These are phyloP conservation scores for Acleris laterana DNA, from an alignment of 2,888 invertebrate genomes.

Conservation along the genomic window DNA sequence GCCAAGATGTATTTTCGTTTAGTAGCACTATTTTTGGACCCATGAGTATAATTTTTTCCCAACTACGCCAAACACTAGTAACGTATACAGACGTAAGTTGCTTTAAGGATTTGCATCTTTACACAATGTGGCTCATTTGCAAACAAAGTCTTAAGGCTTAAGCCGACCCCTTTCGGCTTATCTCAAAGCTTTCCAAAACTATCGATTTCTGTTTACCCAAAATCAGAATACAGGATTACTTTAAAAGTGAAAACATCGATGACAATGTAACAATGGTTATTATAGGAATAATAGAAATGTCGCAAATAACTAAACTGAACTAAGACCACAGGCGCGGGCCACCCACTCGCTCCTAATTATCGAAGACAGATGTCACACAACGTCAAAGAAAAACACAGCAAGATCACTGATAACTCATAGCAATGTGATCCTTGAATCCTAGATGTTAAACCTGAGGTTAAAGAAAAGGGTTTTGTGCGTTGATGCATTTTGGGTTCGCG, in stretches of 20 bases:
- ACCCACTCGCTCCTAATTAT: slow-evolving; percentile 74
- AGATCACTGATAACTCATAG: neutral
- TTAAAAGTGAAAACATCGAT: slow-evolving; percentile 78
- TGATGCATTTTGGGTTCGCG: slow-evolving; percentile 1
- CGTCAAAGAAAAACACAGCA: neutral
- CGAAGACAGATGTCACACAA: slow-evolving; percentile 70
- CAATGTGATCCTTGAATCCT: slow-evolving; percentile 2
- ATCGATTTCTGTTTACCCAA: slow-evolving; percentile 73
- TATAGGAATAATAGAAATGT: slow-evolving; percentile 64
- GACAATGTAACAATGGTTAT: slow-evolving; percentile 69
- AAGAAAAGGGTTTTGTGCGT: neutral
- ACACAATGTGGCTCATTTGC: slow-evolving; percentile 25
- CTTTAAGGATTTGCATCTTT: slow-evolving; percentile 7
- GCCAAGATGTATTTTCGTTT: too few relatives aligned
- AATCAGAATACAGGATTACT: slow-evolving; percentile 61
- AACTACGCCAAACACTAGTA: neutral
- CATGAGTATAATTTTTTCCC: neutral
- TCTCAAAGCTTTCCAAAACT: slow-evolving; percentile 45
- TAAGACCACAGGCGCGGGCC: slow-evolving; percentile 61
- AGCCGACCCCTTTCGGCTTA: slow-evolving; percentile 34
- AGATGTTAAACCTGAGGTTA: neutral
- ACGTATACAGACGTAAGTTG: neutral
- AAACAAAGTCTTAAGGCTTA: slow-evolving; percentile 16
- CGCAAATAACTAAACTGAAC: slow-evolving; percentile 44
- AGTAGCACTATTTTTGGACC: too few relatives aligned